phyloP scores from a whole-genome alignment of 2,113 vertebrate species.

The Proteles cristata region DNA sequence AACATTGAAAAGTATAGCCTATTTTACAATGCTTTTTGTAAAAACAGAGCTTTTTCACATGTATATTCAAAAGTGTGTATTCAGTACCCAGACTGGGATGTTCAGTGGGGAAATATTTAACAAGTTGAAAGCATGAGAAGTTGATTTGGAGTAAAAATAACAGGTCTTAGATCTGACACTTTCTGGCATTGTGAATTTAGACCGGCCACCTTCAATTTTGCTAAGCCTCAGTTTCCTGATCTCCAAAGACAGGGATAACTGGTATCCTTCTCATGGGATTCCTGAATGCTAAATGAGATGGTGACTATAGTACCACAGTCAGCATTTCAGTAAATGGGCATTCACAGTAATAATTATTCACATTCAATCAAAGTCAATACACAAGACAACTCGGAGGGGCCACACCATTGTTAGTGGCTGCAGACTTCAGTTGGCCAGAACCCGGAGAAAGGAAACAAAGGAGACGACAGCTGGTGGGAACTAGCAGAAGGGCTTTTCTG shows the following conservation, averaged over 20 bases:
- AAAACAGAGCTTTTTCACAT: slow-evolving; percentile 9
- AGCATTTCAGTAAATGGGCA: slow-evolving; percentile 52
- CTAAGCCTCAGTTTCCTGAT: slow-evolving; percentile 28
- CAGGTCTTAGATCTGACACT: neutral
- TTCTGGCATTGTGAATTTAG: neutral
- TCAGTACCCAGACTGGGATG: neutral
- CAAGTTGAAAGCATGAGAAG: neutral
- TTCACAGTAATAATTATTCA: slow-evolving; percentile 2
- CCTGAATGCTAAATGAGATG: neutral
- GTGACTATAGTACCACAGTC: neutral
- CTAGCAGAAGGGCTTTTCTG: neutral
- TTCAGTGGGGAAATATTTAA: neutral
- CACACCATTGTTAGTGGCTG: neutral
- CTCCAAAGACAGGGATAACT: neutral
- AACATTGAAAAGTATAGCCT: neutral
- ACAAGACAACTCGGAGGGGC: neutral
- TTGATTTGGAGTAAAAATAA: neutral
- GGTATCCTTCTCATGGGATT: neutral
- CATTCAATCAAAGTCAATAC: slow-evolving; percentile 54
- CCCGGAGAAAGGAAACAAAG: neutral
- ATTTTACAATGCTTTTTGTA: neutral
- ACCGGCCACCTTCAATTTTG: neutral
- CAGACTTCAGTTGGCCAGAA: neutral
- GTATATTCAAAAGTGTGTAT: neutral
- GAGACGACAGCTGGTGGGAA: slow-evolving; percentile 61